These are phyloP conservation scores for Cephalotes varians DNA, from an alignment of 2,888 invertebrate genomes.

Conservation along the genomic window DNA sequence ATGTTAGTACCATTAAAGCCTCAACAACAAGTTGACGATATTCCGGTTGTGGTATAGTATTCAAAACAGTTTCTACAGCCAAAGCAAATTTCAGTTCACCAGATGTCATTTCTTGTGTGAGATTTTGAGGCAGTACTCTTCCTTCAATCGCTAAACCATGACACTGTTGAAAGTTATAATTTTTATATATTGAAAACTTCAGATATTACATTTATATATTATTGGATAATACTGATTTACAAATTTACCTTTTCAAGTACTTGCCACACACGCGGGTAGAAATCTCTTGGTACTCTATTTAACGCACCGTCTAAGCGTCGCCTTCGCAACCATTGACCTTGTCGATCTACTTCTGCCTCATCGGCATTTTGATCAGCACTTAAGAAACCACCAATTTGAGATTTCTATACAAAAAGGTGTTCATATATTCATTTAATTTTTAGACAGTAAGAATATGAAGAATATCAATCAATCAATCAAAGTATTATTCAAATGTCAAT, in stretches of 20 bases:
- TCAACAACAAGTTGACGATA: slow-evolving; percentile 99
- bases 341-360: slow-evolving; percentile 90
- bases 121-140: slow-evolving; percentile 94
- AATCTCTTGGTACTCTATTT: slow-evolving; percentile 98
- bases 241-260: slow-evolving; percentile 92
- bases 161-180: slow-evolving; percentile 87
- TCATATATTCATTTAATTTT: slow-evolving; percentile 13
- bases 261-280: slow-evolving; percentile 98
- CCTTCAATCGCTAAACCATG: slow-evolving; percentile 98
- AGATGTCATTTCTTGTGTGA: slow-evolving; percentile 99
- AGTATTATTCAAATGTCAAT: neutral
- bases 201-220: slow-evolving; percentile 23
- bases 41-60: slow-evolving; percentile 99
- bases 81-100: slow-evolving; percentile 99
- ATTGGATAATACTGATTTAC: neutral
- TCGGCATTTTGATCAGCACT: slow-evolving; percentile 81
- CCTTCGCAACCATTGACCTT: slow-evolving; percentile 98
- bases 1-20: slow-evolving; percentile 97
- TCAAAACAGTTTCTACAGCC: slow-evolving; percentile 98
- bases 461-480: neutral
- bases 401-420: slow-evolving; percentile 84
- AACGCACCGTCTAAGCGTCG: slow-evolving; percentile 98
- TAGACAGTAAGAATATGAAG: neutral
- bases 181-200: slow-evolving; percentile 12
- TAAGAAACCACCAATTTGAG: slow-evolving; percentile 87